These are phyloP conservation scores for Choristoneura rosaceana DNA, from an alignment of 2,888 invertebrate species.

Conservation along the genomic window DNA sequence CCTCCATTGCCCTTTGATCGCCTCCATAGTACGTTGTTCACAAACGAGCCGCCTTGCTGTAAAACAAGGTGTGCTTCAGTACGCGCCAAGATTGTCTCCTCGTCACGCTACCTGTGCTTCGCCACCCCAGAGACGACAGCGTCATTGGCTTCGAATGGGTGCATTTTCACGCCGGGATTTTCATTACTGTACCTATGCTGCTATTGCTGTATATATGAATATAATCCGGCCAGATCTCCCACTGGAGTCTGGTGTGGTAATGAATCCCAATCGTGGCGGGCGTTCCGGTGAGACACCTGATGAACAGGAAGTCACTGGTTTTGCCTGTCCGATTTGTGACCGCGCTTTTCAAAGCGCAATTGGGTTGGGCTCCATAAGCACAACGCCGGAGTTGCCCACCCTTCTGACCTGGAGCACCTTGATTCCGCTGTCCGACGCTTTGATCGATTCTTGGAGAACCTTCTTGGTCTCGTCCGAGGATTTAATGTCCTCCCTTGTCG, in stretches of 20 bases:
- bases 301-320: too few species aligned
- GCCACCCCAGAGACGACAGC: background rate
- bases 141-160: background rate
- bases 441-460: background rate
- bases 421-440: background rate
- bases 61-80: background rate
- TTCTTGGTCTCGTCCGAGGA: constrained; percentile 28
- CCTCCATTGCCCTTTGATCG: too few species aligned
- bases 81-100: background rate
- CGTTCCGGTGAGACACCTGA: too few species aligned
- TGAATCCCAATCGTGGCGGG: too few species aligned
- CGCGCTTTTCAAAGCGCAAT: too few species aligned
- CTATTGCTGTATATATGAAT: too few species aligned
- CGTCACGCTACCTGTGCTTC: background rate
- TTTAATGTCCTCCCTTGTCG: background rate
- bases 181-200: too few species aligned
- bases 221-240: too few species aligned
- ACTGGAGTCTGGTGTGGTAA: too few species aligned
- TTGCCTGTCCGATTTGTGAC: too few species aligned
- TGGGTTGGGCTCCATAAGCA: background rate
- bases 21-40: too few species aligned
- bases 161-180: too few species aligned
- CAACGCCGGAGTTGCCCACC: constrained; percentile 41
- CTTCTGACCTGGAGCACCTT: constrained; percentile 24
- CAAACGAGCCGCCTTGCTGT: background rate